Conservation (phyloP, 2,113 vertebrate genomes). For the Martes martes region DNA sequence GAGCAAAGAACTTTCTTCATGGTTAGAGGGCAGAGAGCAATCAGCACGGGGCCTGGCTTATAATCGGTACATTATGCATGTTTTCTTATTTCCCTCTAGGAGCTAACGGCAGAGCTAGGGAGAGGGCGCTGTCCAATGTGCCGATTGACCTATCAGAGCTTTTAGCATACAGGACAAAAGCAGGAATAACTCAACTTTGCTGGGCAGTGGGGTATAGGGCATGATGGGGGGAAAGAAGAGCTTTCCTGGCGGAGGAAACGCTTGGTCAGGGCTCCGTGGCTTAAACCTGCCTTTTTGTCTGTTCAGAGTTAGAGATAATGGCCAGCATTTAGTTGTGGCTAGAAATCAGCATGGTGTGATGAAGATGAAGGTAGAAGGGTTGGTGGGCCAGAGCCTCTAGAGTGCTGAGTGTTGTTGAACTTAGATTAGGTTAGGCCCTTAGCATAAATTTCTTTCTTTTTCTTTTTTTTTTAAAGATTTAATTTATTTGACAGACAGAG, state of each 20-base stretch:
- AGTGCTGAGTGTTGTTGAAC: not conserved
- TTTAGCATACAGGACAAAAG: not conserved
- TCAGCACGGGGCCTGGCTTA: not conserved
- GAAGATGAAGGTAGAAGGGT: not conserved
- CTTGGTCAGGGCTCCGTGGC: not conserved
- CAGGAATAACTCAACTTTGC: not conserved
- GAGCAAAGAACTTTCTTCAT: not conserved
- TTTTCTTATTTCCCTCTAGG: not conserved
- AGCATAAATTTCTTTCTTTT: too few relatives aligned
- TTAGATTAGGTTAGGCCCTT: not conserved
- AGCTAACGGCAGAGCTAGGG: not conserved
- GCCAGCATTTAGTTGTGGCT: not conserved
- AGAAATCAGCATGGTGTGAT: not conserved
- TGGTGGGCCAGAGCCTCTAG: not conserved
- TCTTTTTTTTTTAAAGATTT: too few relatives aligned
- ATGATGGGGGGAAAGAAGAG: not conserved
- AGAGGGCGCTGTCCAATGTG: too few relatives aligned
- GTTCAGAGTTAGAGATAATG: not conserved
- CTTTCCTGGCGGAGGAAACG: not conserved
- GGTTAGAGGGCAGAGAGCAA: not conserved
- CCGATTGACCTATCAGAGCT: not conserved
- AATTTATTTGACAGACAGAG: too few relatives aligned
- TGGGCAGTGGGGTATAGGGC: not conserved
- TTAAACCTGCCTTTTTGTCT: not conserved
- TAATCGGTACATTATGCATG: not conserved